These are phyloP conservation scores for Natrix natrix DNA, from an alignment of 2,797 vertebrate species.

Conservation along the genomic window DNA sequence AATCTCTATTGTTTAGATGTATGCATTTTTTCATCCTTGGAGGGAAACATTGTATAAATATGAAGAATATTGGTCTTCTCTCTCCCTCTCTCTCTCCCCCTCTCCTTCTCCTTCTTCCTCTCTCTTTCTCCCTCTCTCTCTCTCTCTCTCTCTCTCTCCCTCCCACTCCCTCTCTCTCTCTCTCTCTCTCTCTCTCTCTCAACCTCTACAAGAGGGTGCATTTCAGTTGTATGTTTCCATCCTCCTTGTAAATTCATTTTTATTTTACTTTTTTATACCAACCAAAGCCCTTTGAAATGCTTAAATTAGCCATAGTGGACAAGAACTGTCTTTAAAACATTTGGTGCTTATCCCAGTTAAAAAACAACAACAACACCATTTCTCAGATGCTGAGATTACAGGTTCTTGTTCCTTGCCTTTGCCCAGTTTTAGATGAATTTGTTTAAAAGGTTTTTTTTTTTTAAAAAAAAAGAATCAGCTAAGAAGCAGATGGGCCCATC, in stretches of 20 bases:
- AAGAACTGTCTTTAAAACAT: slow-evolving; percentile 42
- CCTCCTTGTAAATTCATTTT: background rate
- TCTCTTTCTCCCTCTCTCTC: background rate
- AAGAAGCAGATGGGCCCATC: slow-evolving; percentile 53
- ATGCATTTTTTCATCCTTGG: background rate
- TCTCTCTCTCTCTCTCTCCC: too few species aligned
- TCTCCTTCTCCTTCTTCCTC: too few species aligned
- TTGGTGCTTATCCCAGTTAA: slow-evolving; percentile 58
- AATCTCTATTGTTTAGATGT: background rate
- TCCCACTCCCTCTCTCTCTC: too few species aligned
- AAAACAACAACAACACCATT: background rate
- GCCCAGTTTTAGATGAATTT: background rate
- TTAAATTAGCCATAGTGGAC: slow-evolving; percentile 46
- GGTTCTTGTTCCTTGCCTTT: slow-evolving; percentile 48
- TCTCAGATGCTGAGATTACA: slow-evolving; percentile 34
- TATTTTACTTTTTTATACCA: slow-evolving; percentile 17
- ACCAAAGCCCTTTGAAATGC: slow-evolving; percentile 26
- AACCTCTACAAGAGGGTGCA: background rate
- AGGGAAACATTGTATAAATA: background rate
- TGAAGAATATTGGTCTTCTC: background rate
- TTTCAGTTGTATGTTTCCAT: background rate
- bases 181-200: too few species aligned
- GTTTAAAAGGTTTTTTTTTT: background rate
- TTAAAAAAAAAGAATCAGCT: background rate
- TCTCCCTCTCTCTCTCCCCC: too few species aligned